Evolutionary conservation across 2,797 vertebrate genomes (phyloP).

Genomic region (Clarias laeviceps): DNA sequence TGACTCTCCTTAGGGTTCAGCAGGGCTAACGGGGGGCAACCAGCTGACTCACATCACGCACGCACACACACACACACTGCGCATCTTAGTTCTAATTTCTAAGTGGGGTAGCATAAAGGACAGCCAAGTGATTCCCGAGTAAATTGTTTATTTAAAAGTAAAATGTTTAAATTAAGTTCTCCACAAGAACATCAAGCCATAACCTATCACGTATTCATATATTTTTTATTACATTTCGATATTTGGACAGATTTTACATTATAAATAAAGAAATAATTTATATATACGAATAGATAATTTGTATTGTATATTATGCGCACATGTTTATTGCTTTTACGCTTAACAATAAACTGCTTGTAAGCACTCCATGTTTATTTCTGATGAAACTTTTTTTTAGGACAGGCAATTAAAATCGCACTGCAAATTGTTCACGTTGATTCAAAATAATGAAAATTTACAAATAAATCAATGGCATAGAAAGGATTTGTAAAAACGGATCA

Average conservation of each 20-base stretch:
- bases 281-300: not conserved
- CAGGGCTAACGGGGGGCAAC: not conserved
- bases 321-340: not conserved
- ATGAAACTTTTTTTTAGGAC: not conserved
- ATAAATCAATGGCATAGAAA: not conserved
- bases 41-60: not conserved
- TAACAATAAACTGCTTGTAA: not conserved
- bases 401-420: not conserved
- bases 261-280: not conserved
- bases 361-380: not conserved
- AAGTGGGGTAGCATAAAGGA: not conserved
- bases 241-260: not conserved
- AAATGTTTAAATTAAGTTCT: not conserved
- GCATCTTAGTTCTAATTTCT: not conserved
- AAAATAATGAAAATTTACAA: not conserved
- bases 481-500: not conserved
- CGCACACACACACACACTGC: not conserved
- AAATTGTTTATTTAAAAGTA: not conserved
- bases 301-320: not conserved
- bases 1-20: conserved; percentile 65
- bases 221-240: not conserved
- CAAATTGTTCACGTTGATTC: not conserved
- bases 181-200: no score
- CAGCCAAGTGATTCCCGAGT: not conserved
- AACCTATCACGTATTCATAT: not conserved